phyloP scores from a whole-genome alignment of 2,797 vertebrate genomes.

The Miichthys miiuy region DNA sequence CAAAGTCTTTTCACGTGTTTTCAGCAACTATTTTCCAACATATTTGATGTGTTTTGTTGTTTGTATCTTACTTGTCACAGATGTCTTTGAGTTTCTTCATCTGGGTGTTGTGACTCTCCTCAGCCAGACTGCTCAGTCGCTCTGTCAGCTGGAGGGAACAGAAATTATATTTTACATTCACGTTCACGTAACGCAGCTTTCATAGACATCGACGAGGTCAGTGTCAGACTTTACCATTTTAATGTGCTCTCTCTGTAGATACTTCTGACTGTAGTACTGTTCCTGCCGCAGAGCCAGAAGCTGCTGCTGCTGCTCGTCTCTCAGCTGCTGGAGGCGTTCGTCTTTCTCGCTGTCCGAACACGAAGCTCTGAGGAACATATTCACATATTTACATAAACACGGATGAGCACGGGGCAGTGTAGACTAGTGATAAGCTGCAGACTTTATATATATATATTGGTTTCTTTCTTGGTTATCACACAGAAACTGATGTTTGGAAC shows the following conservation, averaged over 20 bases:
- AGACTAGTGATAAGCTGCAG: not conserved
- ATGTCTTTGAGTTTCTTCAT: conserved; percentile 97
- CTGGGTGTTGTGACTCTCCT: conserved; percentile 93
- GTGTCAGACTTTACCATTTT: conserved; percentile 88
- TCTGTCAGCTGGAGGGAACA: conserved; percentile 90
- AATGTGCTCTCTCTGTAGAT: conserved; percentile 96
- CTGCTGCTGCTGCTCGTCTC: conserved; percentile 96
- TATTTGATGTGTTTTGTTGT: no score
- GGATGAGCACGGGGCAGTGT: conserved; percentile 60
- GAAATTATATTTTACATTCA: not conserved
- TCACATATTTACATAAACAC: conserved; percentile 64
- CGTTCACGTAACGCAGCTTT: not conserved
- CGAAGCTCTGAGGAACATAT: conserved; percentile 81
- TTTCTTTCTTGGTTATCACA: no score
- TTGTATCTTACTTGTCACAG: conserved; percentile 91
- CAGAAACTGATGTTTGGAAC: no score
- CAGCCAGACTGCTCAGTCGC: conserved; percentile 91
- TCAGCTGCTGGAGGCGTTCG: conserved; percentile 91
- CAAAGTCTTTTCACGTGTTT: no score
- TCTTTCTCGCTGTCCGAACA: conserved; percentile 90
- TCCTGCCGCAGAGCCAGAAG: conserved; percentile 95
- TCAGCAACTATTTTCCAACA: no score
- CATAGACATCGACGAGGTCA: not conserved
- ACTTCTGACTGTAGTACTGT: conserved; percentile 98
- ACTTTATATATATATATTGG: not conserved